Percentiles rank a stretch among this genome's conserved stretches.
phyloP scores from a whole-genome alignment of 2,113 vertebrate species.

The Myxocyprinus asiaticus region DNA sequence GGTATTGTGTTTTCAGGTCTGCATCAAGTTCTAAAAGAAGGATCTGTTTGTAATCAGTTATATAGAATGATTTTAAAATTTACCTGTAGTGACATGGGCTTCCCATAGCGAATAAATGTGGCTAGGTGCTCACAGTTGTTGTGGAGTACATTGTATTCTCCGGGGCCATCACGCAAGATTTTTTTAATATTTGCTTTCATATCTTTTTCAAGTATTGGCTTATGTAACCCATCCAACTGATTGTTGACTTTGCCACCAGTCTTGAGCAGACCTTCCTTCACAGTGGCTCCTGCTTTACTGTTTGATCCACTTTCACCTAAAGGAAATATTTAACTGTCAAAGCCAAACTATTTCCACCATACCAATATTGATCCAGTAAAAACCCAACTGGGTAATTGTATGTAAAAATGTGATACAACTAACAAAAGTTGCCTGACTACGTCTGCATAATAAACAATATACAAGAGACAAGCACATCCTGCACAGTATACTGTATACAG shows the following conservation, averaged over 20 bases:
- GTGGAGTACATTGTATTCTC: neutral
- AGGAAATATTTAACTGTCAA: slow-evolving; percentile 7
- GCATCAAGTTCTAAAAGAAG: neutral
- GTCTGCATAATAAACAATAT: neutral
- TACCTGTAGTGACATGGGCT: neutral
- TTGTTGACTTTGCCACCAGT: neutral
- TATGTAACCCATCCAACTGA: accelerated
- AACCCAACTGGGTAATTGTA: neutral
- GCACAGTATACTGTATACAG: neutral
- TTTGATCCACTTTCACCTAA: neutral
- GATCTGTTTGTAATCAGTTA: slow-evolving; percentile 2
- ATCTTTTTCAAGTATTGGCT: neutral
- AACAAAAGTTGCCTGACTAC: neutral
- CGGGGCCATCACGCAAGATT: neutral
- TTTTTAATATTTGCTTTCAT: neutral
- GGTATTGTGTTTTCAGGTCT: neutral
- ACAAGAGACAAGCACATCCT: neutral
- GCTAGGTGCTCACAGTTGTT: slow-evolving; percentile 7
- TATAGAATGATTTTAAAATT: neutral
- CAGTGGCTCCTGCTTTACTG: neutral
- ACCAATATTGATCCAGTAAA: neutral
- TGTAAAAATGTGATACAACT: neutral
- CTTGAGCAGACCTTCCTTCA: neutral
- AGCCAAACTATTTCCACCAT: neutral
- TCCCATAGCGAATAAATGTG: neutral